Base-by-base conservation (phyloP, 2,888 invertebrate species). In the Asteroscopus sphinx region DNA sequence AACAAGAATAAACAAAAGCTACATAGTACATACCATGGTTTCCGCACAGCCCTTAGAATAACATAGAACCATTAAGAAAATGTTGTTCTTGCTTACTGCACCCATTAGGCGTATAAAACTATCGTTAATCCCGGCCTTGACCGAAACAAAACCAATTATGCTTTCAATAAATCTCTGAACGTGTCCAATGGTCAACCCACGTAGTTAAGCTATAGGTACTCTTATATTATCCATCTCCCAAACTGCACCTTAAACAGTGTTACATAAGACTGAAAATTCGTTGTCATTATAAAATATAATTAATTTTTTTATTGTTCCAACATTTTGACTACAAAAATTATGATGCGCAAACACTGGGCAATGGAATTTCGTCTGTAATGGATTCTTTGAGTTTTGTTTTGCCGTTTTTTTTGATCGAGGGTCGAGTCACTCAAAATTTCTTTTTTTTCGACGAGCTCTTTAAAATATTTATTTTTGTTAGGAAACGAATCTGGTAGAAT, bases 141-240 rank as follows among this genome's bases (percentile, higher is more conserved):
- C 86, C 85, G 77, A 86, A 88, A 89, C 88, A 90, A 90, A 90
- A 87, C 87, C 89, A 90, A 90, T 90, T 90, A 89, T 85, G 83
- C 83, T 83, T 80, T 81, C 81, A 79, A 89, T 91, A 90, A 91
- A 90, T 90, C 90, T 90, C 83, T 65, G 73, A 74, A 79, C 79
- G 79, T 79, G 81, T 77, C 81, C 80, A 68, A 47, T 75, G 82
- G 81, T 74, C 78, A 81, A 66, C 77, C 79, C 70, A 76, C 74
- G 73, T 79, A 79, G 72, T 82, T 78, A 32, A 73, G 73, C 55
- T 61, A 69, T 72, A n/a, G n/a, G n/a, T n/a, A 56, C 48, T 26
- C 33, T 36, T 6, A 40, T 17, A 16, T 40, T 12, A 26, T 57
- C 17, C 26, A 44, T 6, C 55, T 47, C 40, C 37, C 51, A 45